Evolutionary conservation across 2,113 vertebrate genomes (phyloP).

Genomic region (Sylvia atricapilla): DNA sequence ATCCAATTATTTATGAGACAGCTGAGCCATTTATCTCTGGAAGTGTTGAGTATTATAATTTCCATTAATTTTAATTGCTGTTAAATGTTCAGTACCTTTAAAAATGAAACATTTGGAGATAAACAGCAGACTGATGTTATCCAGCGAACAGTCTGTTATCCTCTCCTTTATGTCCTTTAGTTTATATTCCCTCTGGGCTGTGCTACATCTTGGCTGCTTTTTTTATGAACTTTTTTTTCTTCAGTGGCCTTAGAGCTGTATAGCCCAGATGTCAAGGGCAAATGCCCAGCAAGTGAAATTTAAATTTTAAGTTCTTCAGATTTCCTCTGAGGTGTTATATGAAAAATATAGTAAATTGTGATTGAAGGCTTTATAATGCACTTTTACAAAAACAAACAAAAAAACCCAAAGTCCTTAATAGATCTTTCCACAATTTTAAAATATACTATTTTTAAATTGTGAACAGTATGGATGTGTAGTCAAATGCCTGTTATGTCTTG

Average conservation of each 20-base stretch:
- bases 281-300: not conserved
- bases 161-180: not conserved
- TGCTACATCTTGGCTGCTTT: not conserved
- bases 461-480: not conserved
- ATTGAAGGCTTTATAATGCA: not conserved
- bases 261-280: not conserved
- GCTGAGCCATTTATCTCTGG: not conserved
- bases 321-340: not conserved
- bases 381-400: not conserved
- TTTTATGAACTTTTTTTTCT: not conserved
- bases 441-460: not conserved
- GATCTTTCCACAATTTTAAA: not conserved
- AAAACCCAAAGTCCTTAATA: not conserved
- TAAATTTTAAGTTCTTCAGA: not conserved
- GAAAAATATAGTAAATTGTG: not conserved
- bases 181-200: not conserved
- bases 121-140: not conserved
- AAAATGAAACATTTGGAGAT: not conserved
- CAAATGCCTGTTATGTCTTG: not conserved
- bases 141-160: not conserved
- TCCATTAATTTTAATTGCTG: not conserved
- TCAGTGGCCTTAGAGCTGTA: not conserved
- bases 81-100: not conserved
- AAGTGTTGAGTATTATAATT: not conserved
- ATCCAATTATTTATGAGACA: not conserved